phyloP scores from a whole-genome alignment of 2,797 vertebrate species.

The Coregonus ussuriensis region DNA sequence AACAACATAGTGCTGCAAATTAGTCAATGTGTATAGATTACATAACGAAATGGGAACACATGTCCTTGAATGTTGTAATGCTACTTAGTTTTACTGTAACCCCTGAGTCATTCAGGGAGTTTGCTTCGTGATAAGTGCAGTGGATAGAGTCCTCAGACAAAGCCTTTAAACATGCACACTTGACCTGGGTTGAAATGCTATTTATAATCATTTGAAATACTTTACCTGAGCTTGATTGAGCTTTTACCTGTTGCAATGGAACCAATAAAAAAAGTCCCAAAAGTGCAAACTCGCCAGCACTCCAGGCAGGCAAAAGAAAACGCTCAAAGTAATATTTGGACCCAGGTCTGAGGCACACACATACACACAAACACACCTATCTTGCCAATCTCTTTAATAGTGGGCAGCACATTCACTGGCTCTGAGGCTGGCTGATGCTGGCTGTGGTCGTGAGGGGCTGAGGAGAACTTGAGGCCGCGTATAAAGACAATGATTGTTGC shows the following conservation, averaged over 20 bases:
- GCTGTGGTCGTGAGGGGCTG: constrained; percentile 19
- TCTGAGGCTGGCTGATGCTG: constrained; percentile 54
- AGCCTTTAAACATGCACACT: not conserved
- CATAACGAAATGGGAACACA: constrained; percentile 55
- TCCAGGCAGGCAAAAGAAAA: not conserved
- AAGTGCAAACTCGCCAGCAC: not conserved
- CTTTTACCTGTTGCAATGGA: not conserved
- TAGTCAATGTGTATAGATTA: constrained; percentile 51
- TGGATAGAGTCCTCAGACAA: not conserved
- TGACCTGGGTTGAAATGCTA: not conserved
- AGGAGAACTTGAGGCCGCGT: constrained; percentile 37
- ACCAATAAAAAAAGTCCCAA: not conserved
- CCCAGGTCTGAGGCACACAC: not conserved
- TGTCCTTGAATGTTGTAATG: constrained; percentile 29
- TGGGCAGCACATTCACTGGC: constrained; percentile 57
- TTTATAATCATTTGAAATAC: not conserved
- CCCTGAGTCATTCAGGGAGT: constrained; percentile 38
- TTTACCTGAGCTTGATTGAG: not conserved
- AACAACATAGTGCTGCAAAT: constrained; percentile 59
- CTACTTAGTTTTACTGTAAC: not conserved
- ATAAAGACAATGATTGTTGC: constrained; percentile 66
- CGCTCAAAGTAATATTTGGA: not conserved
- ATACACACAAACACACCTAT: not conserved
- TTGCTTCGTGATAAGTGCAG: not conserved
- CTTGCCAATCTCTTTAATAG: constrained; percentile 59